phyloP scores from a whole-genome alignment of 2,113 vertebrate species.

The Acrocephalus kingi region DNA sequence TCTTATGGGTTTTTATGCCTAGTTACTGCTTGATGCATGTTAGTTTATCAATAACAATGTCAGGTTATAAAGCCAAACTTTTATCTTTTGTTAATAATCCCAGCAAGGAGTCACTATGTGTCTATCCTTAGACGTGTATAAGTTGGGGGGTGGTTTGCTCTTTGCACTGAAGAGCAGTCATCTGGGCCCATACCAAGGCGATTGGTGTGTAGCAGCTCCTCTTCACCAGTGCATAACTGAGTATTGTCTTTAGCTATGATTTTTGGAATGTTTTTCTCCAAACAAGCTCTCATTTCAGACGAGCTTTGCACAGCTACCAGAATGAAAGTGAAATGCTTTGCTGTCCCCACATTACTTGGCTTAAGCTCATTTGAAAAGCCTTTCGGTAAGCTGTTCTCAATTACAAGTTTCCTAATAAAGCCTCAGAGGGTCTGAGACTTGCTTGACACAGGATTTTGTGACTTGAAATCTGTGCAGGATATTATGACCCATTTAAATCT shows the following conservation, averaged over 20 bases:
- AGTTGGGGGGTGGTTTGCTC: rapidly evolving
- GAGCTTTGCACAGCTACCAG: background rate
- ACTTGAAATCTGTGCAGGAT: background rate
- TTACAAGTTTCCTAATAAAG: background rate
- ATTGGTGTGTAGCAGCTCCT: background rate
- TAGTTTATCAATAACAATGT: background rate
- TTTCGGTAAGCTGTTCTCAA: background rate
- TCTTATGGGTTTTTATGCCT: background rate
- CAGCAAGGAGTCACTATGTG: background rate
- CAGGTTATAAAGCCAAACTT: background rate
- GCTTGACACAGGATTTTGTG: background rate
- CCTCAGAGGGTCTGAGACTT: background rate
- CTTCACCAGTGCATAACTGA: background rate
- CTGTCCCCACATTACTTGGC: background rate
- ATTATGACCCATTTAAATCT: background rate
- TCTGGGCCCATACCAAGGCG: background rate
- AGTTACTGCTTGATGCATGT: background rate
- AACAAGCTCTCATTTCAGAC: background rate
- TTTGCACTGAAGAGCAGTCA: background rate
- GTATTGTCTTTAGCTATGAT: rapidly evolving
- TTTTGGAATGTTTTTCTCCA: background rate
- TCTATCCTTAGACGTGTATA: background rate
- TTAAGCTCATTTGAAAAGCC: background rate
- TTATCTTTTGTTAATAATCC: background rate
- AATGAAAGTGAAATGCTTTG: background rate